Conservation (phyloP, 2,888 invertebrate genomes). For the Mythimna vitellina region DNA sequence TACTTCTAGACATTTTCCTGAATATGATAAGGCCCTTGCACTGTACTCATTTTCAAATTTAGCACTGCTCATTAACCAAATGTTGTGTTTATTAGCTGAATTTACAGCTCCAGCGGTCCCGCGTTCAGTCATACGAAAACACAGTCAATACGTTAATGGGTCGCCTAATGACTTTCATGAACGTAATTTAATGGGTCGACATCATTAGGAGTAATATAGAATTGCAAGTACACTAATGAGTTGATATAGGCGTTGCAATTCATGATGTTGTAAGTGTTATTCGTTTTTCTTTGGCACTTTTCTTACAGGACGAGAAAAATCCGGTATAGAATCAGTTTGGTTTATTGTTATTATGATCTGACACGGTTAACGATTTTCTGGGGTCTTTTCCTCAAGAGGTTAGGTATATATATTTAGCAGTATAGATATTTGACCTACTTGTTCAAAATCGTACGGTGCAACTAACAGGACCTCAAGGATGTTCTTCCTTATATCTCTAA, state of each 20-base stretch:
- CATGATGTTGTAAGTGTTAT: neutral
- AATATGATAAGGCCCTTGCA: too few relatives aligned
- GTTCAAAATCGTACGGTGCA: conserved; percentile 1
- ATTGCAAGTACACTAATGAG: conserved; percentile 18
- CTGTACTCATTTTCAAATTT: conserved; percentile 14
- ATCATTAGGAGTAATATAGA: conserved; percentile 20
- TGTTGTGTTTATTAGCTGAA: conserved; percentile 30
- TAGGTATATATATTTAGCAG: neutral
- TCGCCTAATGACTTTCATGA: conserved; percentile 42
- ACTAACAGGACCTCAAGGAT: conserved; percentile 13
- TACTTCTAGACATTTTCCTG: too few relatives aligned
- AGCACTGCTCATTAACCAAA: conserved; percentile 37
- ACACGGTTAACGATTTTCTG: conserved; percentile 8
- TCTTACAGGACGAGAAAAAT: neutral
- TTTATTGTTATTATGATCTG: conserved; percentile 10
- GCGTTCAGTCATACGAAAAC: conserved; percentile 42
- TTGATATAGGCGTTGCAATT: conserved; percentile 7
- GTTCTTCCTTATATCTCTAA: neutral
- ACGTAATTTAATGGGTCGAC: conserved; percentile 40
- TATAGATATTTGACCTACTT: conserved; percentile 39
- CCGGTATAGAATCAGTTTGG: neutral
- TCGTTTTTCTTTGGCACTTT: neutral
- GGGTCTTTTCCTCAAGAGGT: neutral
- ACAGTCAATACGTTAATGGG: conserved; percentile 33
- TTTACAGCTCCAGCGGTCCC: conserved; percentile 25